Evolutionary conservation across 92 coral and sea anemone species (phyloP), one percentile per base, ranked within the genome.

Genomic region (Parazoanthus atlanticus): DNA sequence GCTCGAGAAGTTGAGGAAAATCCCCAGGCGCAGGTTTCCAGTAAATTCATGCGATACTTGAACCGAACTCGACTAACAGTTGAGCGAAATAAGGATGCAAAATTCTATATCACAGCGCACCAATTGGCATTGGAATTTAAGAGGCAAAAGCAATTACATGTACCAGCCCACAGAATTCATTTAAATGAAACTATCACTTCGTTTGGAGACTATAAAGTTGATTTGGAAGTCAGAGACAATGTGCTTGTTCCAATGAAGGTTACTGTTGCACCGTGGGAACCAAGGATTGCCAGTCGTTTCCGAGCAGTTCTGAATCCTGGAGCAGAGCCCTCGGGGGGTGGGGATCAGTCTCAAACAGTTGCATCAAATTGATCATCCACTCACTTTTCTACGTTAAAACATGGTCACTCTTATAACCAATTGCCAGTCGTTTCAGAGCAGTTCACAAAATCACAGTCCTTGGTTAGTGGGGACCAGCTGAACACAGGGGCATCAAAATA

Each of bases 111-210:
- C 15, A 92, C 90, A 40, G 93, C 93, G 28, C 97, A 97, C n/a
- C 95, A 95, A 21, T 43, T 97, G 15, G 96, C 98, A 31, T 58
- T 92, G 30, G 98, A 97, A 61, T 97, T 91, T 78, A 91, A 91
- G 71, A 90, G 90, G 8, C 96, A 95, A 90, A 93, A 91, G 54
- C 94, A 95, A 47, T 89, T 97, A 8, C 92, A 92, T 32, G 98
- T 97, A 1, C 99, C 99, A 36, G 90, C 93, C 19, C 96, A 95
- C 74, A 93, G 98, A 36, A 93, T 97, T 26, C 88, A 90, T n/a
- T 66, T 95, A 19, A 79, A 79, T 30, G 92, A 93, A 66, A 88
- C 99, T 28, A 94, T 97, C 3, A 97, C 86, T 32, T 74, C 93
- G 3, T 93, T 88, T 94, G 99, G 99, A 23, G 94, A 97, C 23